Evolutionary conservation across 2,797 vertebrate species (phyloP), one percentile per base, ranked within the genome.

Genomic region (Eulemur mongoz): DNA sequence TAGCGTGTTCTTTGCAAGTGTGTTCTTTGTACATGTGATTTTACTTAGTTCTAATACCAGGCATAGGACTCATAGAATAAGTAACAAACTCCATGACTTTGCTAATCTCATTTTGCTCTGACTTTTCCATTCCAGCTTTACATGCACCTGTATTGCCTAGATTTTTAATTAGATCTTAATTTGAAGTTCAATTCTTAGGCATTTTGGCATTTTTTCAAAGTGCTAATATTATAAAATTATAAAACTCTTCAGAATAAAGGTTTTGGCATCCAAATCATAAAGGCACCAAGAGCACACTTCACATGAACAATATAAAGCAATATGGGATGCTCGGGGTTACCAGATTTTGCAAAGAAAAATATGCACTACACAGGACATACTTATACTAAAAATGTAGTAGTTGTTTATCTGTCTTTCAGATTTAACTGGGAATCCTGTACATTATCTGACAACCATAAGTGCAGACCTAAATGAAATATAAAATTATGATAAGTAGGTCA

Each of bases 91-190:
- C 7, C 2, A 4, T 12, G 22, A 75, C 22, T 91, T 67, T 27
- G 2, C 13, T 52, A 20, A 38, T 50, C 91, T 97, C 25, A 59
- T 82, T 72, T 89, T 82, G 22, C 25, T 84, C 9, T 83, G 7
- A 3, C 15, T 87, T 61, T 97, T 79, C 13, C 43, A 1, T 72
- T 88, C 40, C 17, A 76, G 23, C 3, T 67, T 50, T 87, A 40
- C 7, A 86, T 0, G 0, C 11, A 43, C 35, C 69, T 32, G 5
- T 23, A 38, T 73, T 50, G 1, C 25, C 54, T 61, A 18, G 0
- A 32, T 87, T 83, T 89, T 88, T 63, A 0, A 63, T 65, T 59
- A n/a, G 18, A 43, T 63, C 12, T 73, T 86, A 80, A 61, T 61
- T 50, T 82, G 27, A 84, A 91, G 23, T 7, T 95, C 22, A 72